These are phyloP conservation scores for Melanotaenia parkinsoni DNA, from an alignment of 2,797 vertebrate species.

Conservation along the genomic window DNA sequence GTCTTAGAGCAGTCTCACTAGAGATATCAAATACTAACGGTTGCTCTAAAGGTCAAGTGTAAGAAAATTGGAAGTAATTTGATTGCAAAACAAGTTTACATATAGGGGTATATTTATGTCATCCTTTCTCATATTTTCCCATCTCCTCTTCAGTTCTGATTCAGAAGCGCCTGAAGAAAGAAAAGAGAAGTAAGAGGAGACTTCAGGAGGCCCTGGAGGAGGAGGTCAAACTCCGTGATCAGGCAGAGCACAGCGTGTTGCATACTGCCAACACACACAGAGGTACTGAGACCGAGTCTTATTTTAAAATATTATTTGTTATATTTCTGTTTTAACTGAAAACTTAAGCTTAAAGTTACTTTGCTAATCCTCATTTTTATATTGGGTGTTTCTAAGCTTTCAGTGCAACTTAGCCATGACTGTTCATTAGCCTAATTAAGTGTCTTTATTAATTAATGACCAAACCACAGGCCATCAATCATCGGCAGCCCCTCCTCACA, in stretches of 20 bases:
- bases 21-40: neutral
- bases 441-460: conserved; percentile 77
- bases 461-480: conserved; percentile 83
- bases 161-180: conserved; percentile 97
- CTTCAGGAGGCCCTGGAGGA: conserved; percentile 96
- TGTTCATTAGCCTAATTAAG: conserved; percentile 75
- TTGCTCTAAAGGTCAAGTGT: neutral
- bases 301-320: neutral
- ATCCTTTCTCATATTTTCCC: neutral
- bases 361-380: conserved; percentile 55
- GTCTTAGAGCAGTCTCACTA: neutral
- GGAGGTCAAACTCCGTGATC: conserved; percentile 93
- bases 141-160: conserved; percentile 84
- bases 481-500: conserved; percentile 85
- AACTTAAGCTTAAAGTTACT: conserved; percentile 4
- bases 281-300: conserved; percentile 46
- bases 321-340: conserved; percentile 27
- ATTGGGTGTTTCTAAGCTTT: conserved; percentile 66
- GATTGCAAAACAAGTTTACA: neutral
- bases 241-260: conserved; percentile 93
- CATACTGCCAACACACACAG: conserved; percentile 81
- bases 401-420: conserved; percentile 40
- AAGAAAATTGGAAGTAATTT: neutral
- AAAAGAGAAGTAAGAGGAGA: conserved; percentile 96
- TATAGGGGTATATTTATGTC: neutral